These are phyloP conservation scores for Nephrotoma appendiculata DNA, from an alignment of 2,888 invertebrate genomes.

Conservation along the genomic window DNA sequence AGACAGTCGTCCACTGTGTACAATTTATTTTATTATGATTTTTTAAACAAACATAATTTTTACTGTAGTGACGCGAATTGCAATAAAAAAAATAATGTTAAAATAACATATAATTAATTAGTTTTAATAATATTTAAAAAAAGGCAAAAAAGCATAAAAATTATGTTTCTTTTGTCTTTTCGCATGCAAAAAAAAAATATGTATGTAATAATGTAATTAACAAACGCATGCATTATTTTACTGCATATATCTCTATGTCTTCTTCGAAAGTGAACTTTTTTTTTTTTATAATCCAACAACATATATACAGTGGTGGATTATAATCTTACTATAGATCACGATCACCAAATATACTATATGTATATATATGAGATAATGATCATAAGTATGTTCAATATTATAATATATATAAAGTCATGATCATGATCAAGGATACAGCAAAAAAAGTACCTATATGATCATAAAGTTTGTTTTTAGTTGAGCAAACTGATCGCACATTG, in stretches of 20 bases:
- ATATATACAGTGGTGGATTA: neutral
- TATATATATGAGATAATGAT: neutral
- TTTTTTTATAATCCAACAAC: neutral
- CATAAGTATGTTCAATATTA: neutral
- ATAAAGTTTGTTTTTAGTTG: neutral
- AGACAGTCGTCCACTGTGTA: neutral
- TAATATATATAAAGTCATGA: neutral
- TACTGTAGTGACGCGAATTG: neutral
- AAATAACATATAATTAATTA: neutral
- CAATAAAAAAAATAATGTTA: neutral
- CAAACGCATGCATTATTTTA: neutral
- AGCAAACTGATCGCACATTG: neutral
- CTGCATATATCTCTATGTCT: neutral
- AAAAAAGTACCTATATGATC: neutral
- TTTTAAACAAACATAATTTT: neutral
- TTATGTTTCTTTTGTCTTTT: neutral
- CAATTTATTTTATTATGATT: neutral
- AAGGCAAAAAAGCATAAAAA: neutral
- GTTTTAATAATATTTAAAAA: neutral
- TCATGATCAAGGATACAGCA: neutral
- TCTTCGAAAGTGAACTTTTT: neutral
- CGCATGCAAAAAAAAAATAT: neutral
- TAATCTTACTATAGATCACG: neutral
- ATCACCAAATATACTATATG: neutral
- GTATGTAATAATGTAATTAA: neutral